Conservation (phyloP, 2,113 vertebrate species). For the Cacatua alba region DNA sequence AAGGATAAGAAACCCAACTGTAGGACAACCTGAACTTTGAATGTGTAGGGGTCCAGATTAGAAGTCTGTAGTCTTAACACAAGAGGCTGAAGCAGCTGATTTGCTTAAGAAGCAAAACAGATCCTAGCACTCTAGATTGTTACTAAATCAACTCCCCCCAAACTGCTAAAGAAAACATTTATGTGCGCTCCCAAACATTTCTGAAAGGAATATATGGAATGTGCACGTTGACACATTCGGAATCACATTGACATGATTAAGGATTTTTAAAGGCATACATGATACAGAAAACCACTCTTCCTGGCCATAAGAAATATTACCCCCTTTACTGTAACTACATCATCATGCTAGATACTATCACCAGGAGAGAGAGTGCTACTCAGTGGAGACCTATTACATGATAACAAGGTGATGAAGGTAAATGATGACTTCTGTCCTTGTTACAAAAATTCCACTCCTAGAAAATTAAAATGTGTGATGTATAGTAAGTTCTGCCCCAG, state of each 20-base stretch:
- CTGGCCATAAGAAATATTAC: neutral
- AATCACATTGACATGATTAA: neutral
- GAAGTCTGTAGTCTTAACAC: neutral
- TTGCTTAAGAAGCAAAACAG: neutral
- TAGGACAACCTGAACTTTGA: neutral
- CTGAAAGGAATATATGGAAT: neutral
- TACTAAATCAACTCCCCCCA: neutral
- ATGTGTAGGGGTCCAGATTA: neutral
- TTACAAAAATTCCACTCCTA: neutral
- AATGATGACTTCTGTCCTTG: neutral
- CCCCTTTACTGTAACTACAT: neutral
- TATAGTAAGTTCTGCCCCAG: neutral
- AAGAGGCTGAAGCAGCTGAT: neutral
- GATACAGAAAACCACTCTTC: neutral
- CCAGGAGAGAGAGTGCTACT: neutral
- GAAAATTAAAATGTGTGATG: neutral
- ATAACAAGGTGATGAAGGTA: neutral
- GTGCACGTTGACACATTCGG: fast-evolving
- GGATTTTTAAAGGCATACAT: neutral
- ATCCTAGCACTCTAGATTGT: neutral
- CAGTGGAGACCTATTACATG: neutral
- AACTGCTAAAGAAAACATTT: neutral
- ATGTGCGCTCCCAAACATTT: neutral
- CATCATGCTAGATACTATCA: neutral
- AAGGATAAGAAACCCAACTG: neutral